Conservation (phyloP, 2,113 vertebrate species). For the Orientallactaga bullata region DNA sequence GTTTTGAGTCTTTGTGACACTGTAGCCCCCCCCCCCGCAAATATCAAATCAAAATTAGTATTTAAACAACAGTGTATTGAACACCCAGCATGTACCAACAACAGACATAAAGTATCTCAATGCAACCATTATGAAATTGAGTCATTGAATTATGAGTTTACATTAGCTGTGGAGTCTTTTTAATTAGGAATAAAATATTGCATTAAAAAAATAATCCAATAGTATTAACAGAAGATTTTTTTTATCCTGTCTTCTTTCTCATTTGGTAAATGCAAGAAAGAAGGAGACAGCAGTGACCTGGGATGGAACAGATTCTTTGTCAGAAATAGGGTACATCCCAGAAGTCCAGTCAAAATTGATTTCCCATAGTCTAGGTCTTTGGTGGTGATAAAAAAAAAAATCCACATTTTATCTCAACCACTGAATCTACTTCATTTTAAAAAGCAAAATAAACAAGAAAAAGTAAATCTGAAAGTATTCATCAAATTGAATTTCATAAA, state of each 20-base stretch:
- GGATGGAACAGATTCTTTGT: background rate
- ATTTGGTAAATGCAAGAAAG: background rate
- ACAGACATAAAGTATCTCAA: background rate
- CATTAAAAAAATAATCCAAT: background rate
- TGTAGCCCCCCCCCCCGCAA: background rate
- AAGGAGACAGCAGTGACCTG: background rate
- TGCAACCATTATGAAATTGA: background rate
- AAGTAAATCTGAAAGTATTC: background rate
- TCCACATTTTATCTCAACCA: conserved; percentile 7
- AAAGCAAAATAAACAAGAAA: conserved; percentile 52
- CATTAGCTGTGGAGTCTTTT: background rate
- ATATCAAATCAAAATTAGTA: background rate
- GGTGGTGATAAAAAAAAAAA: background rate
- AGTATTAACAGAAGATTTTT: background rate
- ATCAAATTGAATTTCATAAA: conserved; percentile 12
- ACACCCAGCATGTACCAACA: background rate
- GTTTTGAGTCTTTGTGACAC: background rate
- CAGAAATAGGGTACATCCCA: background rate
- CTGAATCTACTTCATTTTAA: background rate
- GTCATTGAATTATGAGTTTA: background rate
- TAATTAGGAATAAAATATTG: conserved; percentile 10
- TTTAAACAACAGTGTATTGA: conserved; percentile 1
- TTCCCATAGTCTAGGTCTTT: background rate
- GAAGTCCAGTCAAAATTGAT: background rate
- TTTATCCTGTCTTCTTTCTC: background rate